Base-by-base conservation (phyloP, 1,140 invertebrate genomes). In the Formica exsecta region DNA sequence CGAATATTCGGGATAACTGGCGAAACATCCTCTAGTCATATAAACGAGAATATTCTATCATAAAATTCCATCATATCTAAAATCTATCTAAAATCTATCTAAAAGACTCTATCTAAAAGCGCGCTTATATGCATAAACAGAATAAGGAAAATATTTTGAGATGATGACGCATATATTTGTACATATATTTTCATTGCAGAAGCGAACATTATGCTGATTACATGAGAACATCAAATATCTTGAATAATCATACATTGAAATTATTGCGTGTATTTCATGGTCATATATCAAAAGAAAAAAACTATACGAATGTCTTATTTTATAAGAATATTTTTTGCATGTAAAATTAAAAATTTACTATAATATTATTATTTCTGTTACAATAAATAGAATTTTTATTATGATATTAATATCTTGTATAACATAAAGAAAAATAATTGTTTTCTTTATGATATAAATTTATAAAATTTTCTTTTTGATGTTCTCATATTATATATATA, bases 171-270 rank as follows among this genome's bases (percentile, higher is more conserved):
- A 57, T 59, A n/a, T 54, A 16, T 0, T 32, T 32, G n/a, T 13
- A 5, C 2, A 36, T 44, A 22, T 32, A 61, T 70, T 9, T 80
- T 80, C 25, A 59, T 70, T 41, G 36, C 48, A 22, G 65, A 80
- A 80, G 22, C 5, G 16, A 32, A 41, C 5, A 38, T 54, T 57
- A 70, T 22, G 9, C 16, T 32, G 8, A 59, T 59, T 70, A 38
- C 22, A 6, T 11, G 36, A 70, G 25, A 6, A 57, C 9, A 57
- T 80, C 44, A 54, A 41, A 32, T 29, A 9, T 80, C 9, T 16
- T 29, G 48, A 7, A 29, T 80, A 70, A 80, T 68, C 68, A 54
- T n/a, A 16, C 8, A 16, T 22, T 68, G 13, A 54, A 79, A 68
- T 25, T 79, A 57, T 41, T 57, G 9, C 4, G 1, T 36, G 7